These are phyloP conservation scores for Porites evermanni DNA, from an alignment of 92 coral and sea anemone genomes.

Conservation along the genomic window DNA sequence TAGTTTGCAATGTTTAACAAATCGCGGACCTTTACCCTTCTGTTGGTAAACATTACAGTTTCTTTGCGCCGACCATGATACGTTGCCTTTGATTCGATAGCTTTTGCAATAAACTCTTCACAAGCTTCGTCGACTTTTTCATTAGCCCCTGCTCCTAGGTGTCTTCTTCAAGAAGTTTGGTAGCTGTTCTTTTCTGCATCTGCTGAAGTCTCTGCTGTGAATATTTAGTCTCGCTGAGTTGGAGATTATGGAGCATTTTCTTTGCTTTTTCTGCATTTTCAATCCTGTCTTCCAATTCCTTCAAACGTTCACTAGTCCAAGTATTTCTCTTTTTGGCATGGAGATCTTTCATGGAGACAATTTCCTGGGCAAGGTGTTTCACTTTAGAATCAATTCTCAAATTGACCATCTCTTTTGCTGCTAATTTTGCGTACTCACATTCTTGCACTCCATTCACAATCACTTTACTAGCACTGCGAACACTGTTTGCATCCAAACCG, in stretches of 20 bases:
- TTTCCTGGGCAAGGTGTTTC: background rate
- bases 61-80: conserved; percentile 58
- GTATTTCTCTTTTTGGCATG: conserved; percentile 10
- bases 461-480: conserved; percentile 15
- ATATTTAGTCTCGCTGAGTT: conserved; percentile 12
- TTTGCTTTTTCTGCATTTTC: conserved; percentile 22
- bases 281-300: no score
- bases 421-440: conserved; percentile 38
- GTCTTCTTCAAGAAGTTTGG: conserved; percentile 25
- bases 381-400: conserved; percentile 4
- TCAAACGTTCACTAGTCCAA: conserved; percentile 15
- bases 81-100: conserved; percentile 61
- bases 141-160: conserved; percentile 35
- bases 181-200: conserved; percentile 39
- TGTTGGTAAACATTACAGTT: conserved; percentile 61
- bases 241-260: conserved; percentile 12
- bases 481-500: conserved; percentile 37
- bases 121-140: conserved; percentile 30
- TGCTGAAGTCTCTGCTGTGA: conserved; percentile 24
- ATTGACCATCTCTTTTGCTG: conserved; percentile 42
- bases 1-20: conserved; percentile 7
- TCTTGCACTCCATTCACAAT: conserved; percentile 33
- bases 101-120: conserved; percentile 44
- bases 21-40: conserved; percentile 53
- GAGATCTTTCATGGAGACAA: conserved; percentile 1